These are phyloP conservation scores for Furcifer pardalis DNA, from an alignment of 2,797 vertebrate species.

Conservation along the genomic window DNA sequence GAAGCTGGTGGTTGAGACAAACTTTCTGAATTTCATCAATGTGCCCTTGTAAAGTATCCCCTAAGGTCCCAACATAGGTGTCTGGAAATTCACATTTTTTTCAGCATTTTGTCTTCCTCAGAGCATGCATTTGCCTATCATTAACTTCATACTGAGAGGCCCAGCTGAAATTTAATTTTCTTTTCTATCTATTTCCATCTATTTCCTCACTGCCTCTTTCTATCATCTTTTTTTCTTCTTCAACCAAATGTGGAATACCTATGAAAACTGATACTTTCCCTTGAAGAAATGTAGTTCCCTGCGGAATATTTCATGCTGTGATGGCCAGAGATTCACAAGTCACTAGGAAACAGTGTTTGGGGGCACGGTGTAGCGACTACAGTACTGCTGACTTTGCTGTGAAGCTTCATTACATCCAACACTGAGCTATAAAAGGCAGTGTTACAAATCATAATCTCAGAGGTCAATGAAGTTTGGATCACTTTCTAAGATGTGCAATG, in stretches of 20 bases:
- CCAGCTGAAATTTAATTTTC: constrained; percentile 18
- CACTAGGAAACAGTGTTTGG: not conserved
- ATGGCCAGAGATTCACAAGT: not conserved
- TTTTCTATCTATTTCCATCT: not conserved
- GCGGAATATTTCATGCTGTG: not conserved
- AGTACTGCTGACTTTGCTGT: not conserved
- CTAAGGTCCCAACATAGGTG: not conserved
- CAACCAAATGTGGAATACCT: not conserved
- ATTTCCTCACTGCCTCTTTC: not conserved
- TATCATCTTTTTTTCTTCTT: not conserved
- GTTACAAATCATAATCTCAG: constrained; percentile 12
- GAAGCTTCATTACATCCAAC: not conserved
- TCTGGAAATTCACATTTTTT: not conserved
- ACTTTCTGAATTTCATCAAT: not conserved
- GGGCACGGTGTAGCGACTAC: not conserved
- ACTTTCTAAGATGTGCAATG: not conserved
- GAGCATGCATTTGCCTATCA: not conserved
- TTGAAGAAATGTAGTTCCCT: not conserved
- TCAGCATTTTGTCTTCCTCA: not conserved
- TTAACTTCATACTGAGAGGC: constrained; percentile 14
- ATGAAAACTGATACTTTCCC: not conserved
- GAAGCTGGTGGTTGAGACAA: not conserved
- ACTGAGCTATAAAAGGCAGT: constrained; percentile 6
- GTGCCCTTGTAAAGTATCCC: not conserved
- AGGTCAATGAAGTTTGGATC: not conserved